Evolutionary conservation across 2,113 vertebrate genomes (phyloP).

Genomic region (Gulo gulo): DNA sequence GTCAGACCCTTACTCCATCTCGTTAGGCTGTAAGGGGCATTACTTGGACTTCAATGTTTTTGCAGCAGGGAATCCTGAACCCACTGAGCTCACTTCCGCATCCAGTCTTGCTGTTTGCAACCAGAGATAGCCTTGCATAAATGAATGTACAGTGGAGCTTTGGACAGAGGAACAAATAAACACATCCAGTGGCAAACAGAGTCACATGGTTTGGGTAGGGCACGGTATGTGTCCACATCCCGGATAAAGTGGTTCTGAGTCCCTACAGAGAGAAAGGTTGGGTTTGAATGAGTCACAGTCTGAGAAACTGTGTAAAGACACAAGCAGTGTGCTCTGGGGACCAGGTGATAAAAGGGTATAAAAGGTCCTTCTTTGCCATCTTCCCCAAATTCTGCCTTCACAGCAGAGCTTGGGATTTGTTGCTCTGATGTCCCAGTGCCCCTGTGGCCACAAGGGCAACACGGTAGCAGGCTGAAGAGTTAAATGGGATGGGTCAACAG

Average conservation of each 20-base stretch:
- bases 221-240: fast-evolving
- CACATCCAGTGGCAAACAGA: background rate
- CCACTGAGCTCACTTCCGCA: background rate
- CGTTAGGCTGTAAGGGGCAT: background rate
- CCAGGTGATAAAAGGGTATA: background rate
- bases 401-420: background rate
- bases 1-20: background rate
- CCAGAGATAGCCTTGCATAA: background rate
- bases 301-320: background rate
- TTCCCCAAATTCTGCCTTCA: background rate
- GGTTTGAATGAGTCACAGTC: background rate
- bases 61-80: background rate
- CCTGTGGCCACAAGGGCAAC: background rate
- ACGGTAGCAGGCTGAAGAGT: background rate
- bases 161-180: background rate
- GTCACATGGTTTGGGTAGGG: background rate
- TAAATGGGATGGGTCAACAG: background rate
- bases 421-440: background rate
- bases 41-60: background rate
- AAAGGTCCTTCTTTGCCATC: background rate
- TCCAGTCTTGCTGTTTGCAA: background rate
- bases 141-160: background rate
- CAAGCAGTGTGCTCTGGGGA: too few species aligned
- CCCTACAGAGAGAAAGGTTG: background rate
- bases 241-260: background rate